Base-by-base conservation (phyloP, 2,888 invertebrate genomes). In the Callosobruchus maculatus region DNA sequence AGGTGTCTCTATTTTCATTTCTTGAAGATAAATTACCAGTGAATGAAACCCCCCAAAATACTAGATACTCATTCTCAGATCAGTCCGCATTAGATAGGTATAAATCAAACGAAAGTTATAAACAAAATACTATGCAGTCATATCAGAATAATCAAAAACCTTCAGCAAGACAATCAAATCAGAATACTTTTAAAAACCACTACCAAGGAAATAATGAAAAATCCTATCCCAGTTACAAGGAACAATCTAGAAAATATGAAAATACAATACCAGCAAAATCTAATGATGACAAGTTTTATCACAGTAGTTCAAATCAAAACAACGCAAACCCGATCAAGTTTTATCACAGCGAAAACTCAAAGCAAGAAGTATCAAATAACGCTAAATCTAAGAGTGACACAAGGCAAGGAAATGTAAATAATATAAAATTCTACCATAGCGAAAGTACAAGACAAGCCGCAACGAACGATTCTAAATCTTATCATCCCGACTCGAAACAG, bases 1-100 rank as follows among this genome's bases (percentile, higher is more conserved):
- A 93, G 87, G 92, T 95, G 0, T 94, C 94, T 0, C 87, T 95
- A 1, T 95, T 95, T 85, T 94, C 94, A 85, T 95, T 95, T 84
- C 89, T 95, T 9, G 95, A 95, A 84, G 92, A 94, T 81, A 95
- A 95, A 87, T 87, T 95, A 70, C 93, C 93, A 69, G 87, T 86
- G n/a, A 85, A 74, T 71, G 81, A 81, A 71, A 74, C 76, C 20
- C 71, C 72, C 31, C 70, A 70, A 20, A 71, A 70, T 74, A 72
- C 73, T 71, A 70, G 70, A 71, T 72, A 66, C n/a, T 68, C 67
- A 26, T 67, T 21, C 0, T 68, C 22, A 30, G 18, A 49, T 49
- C 49, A 49, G 49, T 49, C 18, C 49, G 1, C 49, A 49, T 7
- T 18, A 49, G 49, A 49, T 49, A 3, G 13, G 13, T 49, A 49